Evolutionary conservation across 1,140 invertebrate genomes (phyloP).

Genomic region (Ganaspis sp.): DNA sequence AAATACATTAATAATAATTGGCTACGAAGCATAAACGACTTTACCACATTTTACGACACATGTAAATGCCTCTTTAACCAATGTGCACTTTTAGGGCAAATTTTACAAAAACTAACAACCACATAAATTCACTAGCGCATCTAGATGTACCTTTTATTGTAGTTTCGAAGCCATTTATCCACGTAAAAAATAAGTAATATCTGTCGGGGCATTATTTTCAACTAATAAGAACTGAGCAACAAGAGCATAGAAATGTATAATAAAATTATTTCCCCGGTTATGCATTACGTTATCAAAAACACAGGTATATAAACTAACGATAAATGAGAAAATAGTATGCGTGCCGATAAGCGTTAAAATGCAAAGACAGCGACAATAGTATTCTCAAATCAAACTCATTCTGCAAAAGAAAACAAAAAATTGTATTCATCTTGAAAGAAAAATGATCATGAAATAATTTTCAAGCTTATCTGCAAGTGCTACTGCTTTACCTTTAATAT

Average conservation of each 20-base stretch:
- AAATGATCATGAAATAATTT: slow-evolving; percentile 22
- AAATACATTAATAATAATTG: background rate
- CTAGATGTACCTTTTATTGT: background rate
- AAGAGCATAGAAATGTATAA: background rate
- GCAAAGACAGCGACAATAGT: background rate
- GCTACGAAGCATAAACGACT: background rate
- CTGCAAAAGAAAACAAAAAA: background rate
- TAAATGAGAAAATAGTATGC: background rate
- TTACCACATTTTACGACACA: background rate
- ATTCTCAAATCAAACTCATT: background rate
- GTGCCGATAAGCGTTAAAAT: background rate
- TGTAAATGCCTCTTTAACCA: background rate
- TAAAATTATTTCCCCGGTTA: background rate
- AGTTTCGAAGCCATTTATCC: background rate
- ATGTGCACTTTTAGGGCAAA: background rate
- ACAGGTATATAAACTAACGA: background rate
- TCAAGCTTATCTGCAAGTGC: background rate
- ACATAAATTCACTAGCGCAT: background rate
- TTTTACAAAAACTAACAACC: background rate
- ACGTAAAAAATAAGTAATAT: background rate
- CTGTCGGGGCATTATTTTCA: background rate
- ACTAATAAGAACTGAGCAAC: background rate
- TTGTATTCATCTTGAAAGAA: background rate
- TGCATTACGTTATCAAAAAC: background rate
- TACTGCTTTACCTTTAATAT: background rate